Evolutionary conservation across 2,888 invertebrate genomes (phyloP), one percentile per base, ranked within the genome.

Genomic region (Eumerus sabulonum): DNA sequence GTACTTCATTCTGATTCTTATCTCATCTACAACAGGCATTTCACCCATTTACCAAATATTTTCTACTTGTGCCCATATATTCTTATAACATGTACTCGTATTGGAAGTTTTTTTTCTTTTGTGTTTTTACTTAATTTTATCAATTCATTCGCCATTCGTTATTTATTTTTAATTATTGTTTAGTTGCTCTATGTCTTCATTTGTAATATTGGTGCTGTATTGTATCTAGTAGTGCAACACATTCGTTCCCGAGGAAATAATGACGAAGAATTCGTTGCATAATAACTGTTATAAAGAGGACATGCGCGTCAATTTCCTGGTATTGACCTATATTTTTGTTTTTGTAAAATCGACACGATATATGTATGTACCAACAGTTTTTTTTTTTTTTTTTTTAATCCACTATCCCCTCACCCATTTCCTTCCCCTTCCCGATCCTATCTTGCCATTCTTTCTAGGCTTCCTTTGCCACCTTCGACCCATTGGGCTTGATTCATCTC

Each of bases 301-400:
- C 79, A 79, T 79, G 79, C 79, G 79, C 79, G 64, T 79, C 74
- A 74, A 79, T 79, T 74, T 74, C 79, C 74, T 70, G 79, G 74
- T 66, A 64, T 74, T 79, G 79, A 74, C 79, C 79, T 50, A 79
- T 79, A 79, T 79, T 79, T 74, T 73, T 73, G 73, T 73, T 72
- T 59, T 64, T 79, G 77, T 79, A 68, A 67, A 68, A 40, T 40
- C 45, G 54, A 36, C 45, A 50, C 73, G 19, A 48, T 56, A 63
- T 63, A 45, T 17, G 17, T 54, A 53, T 14, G 11, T 45, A 63
- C 38, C 64, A 38, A 64, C 62, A n/a, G n/a, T n/a, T n/a, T n/a
- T n/a, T n/a, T n/a, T n/a, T n/a, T n/a, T n/a, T n/a, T n/a, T n/a
- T n/a, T n/a, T n/a, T n/a, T n/a, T n/a, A n/a, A n/a, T n/a, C n/a